A percentile compares a stretch with the other conserved stretches of the same genome.
phyloP scores from a whole-genome alignment of 1,140 invertebrate genomes.

The Chrysoperla carnea region DNA sequence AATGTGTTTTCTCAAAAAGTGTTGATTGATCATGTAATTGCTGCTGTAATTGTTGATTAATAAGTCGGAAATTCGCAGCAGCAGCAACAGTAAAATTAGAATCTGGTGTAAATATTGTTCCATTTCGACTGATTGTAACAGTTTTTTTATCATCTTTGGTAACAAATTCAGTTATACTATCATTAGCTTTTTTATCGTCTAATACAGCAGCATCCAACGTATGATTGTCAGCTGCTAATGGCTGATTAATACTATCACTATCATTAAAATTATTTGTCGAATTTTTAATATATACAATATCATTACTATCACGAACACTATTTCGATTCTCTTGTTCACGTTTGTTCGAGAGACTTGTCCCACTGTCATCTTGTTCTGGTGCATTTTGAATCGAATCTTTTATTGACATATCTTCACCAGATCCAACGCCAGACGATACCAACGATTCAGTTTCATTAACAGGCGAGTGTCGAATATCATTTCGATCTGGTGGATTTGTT shows the following conservation, averaged over 20 bases:
- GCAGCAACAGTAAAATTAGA: conserved; percentile 5
- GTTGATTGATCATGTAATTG: neutral
- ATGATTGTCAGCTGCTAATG: conserved; percentile 9
- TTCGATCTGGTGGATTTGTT: conserved; percentile 13
- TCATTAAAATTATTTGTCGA: conserved; percentile 10
- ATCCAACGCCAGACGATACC: no score
- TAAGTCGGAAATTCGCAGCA: no score
- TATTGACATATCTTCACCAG: no score
- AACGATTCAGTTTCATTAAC: no score
- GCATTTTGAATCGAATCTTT: no score
- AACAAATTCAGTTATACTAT: conserved; percentile 9
- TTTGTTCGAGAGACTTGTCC: no score
- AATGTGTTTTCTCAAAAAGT: neutral
- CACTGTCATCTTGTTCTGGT: no score
- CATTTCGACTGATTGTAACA: neutral
- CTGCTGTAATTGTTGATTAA: no score
- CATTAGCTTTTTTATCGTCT: neutral
- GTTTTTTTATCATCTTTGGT: conserved; percentile 17
- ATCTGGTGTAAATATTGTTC: conserved; percentile 9
- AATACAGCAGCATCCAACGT: conserved; percentile 8
- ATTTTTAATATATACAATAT: no score
- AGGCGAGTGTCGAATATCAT: neutral
- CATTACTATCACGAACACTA: no score
- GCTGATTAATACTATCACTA: conserved; percentile 11
- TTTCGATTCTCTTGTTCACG: no score